Conservation (phyloP, 2,797 vertebrate genomes). For the Pseudochirops cupreus region DNA sequence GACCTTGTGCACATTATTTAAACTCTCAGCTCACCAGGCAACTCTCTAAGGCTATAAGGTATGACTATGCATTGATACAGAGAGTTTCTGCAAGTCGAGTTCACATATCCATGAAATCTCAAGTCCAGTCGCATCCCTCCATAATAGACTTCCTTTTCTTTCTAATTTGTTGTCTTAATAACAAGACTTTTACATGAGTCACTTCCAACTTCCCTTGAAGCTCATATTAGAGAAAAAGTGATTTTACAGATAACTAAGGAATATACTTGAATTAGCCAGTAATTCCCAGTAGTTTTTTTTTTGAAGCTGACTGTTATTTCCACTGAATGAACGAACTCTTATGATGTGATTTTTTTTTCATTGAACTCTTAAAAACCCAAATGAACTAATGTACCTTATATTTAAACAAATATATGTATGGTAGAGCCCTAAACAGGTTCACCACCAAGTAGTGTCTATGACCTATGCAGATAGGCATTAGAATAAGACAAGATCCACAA, state of each 20-base stretch:
- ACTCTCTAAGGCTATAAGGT: background rate
- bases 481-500: background rate
- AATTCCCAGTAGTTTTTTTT: background rate
- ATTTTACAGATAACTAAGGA: background rate
- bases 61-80: background rate
- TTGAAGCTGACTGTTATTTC: background rate
- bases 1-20: background rate
- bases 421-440: background rate
- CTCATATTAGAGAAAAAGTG: background rate
- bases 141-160: background rate
- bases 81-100: background rate
- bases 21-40: background rate
- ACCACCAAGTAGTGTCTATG: background rate
- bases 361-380: background rate
- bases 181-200: background rate
- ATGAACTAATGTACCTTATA: background rate
- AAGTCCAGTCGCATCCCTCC: background rate
- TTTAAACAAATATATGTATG: background rate
- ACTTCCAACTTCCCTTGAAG: background rate
- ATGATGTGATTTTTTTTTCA: background rate
- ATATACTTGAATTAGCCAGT: background rate
- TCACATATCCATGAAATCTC: background rate
- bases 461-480: background rate
- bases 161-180: background rate
- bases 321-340: background rate